Conservation (phyloP, 2,113 vertebrate species). For the Holacanthus passer region DNA sequence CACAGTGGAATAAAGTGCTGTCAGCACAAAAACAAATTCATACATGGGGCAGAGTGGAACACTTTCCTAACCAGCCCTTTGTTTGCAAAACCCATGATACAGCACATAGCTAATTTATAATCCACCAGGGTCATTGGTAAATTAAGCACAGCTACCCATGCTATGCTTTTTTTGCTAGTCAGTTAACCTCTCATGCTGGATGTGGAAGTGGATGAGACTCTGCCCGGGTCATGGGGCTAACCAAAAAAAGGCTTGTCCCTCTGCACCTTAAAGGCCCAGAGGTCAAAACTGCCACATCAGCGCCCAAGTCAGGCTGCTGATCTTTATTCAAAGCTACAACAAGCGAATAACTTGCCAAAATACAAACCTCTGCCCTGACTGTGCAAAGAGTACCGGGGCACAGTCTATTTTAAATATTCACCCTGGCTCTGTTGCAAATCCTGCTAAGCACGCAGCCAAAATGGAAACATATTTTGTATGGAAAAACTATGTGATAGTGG, state of each 20-base stretch:
- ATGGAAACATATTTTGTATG: constrained; percentile 1
- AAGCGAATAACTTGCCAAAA: constrained; percentile 68
- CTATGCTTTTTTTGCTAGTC: constrained; percentile 57
- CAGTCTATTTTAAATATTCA: constrained; percentile 52
- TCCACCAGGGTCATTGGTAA: constrained; percentile 54
- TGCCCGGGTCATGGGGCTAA: constrained; percentile 3
- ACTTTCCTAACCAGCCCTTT: constrained; percentile 33
- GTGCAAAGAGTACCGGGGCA: constrained; percentile 46
- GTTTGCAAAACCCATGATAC: constrained; percentile 59
- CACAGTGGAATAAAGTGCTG: background rate
- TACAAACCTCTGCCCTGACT: constrained; percentile 54
- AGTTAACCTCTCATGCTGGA: constrained; percentile 68
- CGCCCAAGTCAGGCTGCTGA: constrained; percentile 29
- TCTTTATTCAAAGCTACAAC: constrained; percentile 74
- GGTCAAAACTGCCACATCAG: constrained; percentile 61
- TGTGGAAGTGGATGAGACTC: constrained; percentile 42
- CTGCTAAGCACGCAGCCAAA: background rate
- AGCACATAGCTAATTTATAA: constrained; percentile 65
- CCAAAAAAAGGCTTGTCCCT: constrained; percentile 22
- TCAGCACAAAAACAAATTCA: constrained; percentile 35
- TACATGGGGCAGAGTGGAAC: background rate
- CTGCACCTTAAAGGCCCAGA: constrained; percentile 49
- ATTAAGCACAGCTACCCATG: constrained; percentile 60
- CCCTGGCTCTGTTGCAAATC: constrained; percentile 31
- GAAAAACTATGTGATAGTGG: background rate